Conservation (phyloP, 2,888 invertebrate genomes). For the Callimorpha dominula region DNA sequence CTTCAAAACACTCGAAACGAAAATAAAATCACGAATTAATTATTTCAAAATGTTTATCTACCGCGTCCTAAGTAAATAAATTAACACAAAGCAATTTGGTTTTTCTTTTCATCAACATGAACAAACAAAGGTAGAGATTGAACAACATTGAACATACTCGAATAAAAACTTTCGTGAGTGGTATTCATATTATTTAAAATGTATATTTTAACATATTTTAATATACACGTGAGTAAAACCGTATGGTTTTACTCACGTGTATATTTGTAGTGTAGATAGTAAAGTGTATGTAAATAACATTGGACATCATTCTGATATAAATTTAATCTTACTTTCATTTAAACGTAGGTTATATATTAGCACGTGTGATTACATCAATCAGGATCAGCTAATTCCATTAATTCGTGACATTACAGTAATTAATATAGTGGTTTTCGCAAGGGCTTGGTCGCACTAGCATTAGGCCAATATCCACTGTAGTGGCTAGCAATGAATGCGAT, state of each 20-base stretch:
- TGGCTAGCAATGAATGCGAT: background rate
- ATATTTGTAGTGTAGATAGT: no score
- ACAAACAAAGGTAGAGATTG: background rate
- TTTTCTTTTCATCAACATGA: conserved; percentile 8
- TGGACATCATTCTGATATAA: conserved; percentile 23
- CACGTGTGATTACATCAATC: conserved; percentile 47
- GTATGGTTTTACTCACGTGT: no score
- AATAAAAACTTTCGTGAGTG: no score
- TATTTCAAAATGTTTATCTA: conserved; percentile 12
- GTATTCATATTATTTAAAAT: no score
- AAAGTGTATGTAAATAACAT: no score
- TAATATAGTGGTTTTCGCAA: conserved; percentile 26
- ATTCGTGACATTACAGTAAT: conserved; percentile 46
- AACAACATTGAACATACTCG: conserved; percentile 6
- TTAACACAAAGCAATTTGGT: conserved; percentile 6
- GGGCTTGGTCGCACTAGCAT: conserved; percentile 27
- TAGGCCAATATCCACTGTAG: conserved; percentile 4
- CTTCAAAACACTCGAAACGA: background rate
- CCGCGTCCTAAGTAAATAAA: conserved; percentile 17
- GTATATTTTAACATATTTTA: no score
- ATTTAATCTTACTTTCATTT: conserved; percentile 35
- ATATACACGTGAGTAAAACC: no score
- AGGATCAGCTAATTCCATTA: conserved; percentile 53
- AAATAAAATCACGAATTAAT: conserved; percentile 8
- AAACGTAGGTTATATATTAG: conserved; percentile 43